Conservation (phyloP, 2,888 invertebrate species). For the Orthosia gracilis region DNA sequence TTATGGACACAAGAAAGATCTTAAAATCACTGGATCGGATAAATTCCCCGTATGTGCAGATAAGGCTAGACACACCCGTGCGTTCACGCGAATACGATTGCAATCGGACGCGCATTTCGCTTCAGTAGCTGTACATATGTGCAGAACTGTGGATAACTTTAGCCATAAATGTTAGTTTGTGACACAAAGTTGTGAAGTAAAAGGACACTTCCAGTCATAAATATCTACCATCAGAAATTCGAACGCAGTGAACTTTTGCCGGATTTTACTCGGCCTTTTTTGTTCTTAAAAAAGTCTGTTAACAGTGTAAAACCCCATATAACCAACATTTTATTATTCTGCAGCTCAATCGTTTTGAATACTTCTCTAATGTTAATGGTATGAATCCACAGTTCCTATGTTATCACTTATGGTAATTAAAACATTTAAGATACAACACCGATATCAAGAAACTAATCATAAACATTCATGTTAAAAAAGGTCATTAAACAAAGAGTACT, state of each 20-base stretch:
- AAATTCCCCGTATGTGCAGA: constrained; percentile 13
- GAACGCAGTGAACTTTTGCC: no score
- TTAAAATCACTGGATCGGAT: constrained; percentile 21
- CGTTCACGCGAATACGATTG: constrained; percentile 33
- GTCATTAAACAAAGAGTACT: constrained; percentile 15
- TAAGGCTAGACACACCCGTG: constrained; percentile 17
- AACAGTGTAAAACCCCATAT: no score
- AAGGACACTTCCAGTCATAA: neutral
- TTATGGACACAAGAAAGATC: neutral
- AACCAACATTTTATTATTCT: no score
- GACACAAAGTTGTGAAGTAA: constrained; percentile 1
- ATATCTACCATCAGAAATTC: neutral
- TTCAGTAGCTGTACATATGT: neutral
- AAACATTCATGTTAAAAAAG: constrained; percentile 16
- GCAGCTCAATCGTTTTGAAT: no score
- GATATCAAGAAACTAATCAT: constrained; percentile 39
- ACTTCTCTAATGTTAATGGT: neutral
- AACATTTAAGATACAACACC: constrained; percentile 31
- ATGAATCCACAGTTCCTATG: neutral
- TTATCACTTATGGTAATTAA: constrained; percentile 26
- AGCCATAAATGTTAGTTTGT: constrained; percentile 3
- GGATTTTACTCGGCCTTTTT: no score
- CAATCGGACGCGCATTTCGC: constrained; percentile 44
- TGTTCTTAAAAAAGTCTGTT: no score
- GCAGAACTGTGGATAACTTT: neutral